A percentile compares a stretch with the other conserved stretches of the same genome.
Conservation (phyloP, 2,888 invertebrate genomes). For the Nomada flava region DNA sequence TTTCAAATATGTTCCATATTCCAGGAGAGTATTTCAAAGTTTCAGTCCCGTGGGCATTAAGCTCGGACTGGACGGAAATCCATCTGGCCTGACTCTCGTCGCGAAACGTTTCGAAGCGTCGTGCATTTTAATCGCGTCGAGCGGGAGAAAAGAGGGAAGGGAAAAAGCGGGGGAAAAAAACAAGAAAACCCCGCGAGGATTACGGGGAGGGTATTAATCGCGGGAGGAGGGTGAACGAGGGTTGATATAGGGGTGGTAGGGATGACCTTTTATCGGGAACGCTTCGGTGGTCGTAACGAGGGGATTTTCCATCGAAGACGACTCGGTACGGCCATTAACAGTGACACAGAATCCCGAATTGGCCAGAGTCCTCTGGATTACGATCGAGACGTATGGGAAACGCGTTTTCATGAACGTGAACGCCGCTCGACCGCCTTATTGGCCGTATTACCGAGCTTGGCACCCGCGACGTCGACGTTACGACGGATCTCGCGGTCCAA, state of each 20-base stretch:
- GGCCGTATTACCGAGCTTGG: not conserved
- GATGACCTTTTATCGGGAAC: slow-evolving; percentile 18
- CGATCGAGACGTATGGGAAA: slow-evolving; percentile 24
- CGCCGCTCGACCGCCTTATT: slow-evolving; percentile 40
- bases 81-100: not conserved
- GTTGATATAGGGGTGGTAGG: slow-evolving; percentile 8
- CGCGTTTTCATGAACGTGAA: slow-evolving; percentile 16
- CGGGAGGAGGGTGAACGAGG: not conserved
- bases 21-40: too few relatives aligned
- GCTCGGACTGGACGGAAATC: not conserved
- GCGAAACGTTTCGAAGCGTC: not conserved
- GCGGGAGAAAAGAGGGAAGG: not conserved
- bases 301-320: slow-evolving; percentile 49
- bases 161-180: not conserved
- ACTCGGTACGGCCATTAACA: slow-evolving; percentile 44
- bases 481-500: not conserved
- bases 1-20: too few relatives aligned
- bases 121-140: slow-evolving; percentile 46
- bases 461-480: not conserved
- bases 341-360: slow-evolving; percentile 37
- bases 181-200: not conserved
- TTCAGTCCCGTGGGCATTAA: too few relatives aligned
- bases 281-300: slow-evolving; percentile 25
- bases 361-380: slow-evolving; percentile 51
- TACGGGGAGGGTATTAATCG: slow-evolving; percentile 39